Conservation (phyloP, 2,888 invertebrate genomes). For the Drosophila anceps region DNA sequence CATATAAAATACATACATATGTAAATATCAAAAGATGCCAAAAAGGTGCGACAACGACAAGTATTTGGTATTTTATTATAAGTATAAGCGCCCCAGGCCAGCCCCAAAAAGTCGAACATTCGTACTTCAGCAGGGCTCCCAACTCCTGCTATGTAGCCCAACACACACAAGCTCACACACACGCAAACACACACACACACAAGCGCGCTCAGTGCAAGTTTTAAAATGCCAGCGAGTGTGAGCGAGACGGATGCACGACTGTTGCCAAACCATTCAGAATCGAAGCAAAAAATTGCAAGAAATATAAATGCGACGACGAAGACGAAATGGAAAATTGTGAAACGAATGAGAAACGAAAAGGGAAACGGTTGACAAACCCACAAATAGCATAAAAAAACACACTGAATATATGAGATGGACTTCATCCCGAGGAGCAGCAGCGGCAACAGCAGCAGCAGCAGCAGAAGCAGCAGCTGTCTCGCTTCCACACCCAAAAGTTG, state of each 20-base stretch:
- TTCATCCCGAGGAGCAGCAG: constrained; percentile 43
- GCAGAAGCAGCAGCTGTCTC: constrained; percentile 55
- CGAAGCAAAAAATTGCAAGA: constrained; percentile 62
- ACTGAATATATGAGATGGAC: constrained; percentile 50
- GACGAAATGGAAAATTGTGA: constrained; percentile 63
- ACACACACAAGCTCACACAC: constrained; percentile 13
- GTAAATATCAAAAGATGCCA: constrained; percentile 55
- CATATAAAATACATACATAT: constrained; percentile 26
- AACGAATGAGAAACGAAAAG: constrained; percentile 69
- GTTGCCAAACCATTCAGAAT: constrained; percentile 65
- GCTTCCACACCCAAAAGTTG: constrained; percentile 58
- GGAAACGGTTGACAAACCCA: constrained; percentile 76
- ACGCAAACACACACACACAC: constrained; percentile 1
- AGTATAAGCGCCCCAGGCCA: constrained; percentile 73
- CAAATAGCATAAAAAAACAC: constrained; percentile 64
- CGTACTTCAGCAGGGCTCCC: constrained; percentile 34
- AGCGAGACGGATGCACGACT: constrained; percentile 28
- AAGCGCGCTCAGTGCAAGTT: constrained; percentile 36
- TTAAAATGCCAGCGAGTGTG: constrained; percentile 40
- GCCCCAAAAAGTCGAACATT: constrained; percentile 62
- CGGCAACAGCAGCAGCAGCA: constrained; percentile 46
- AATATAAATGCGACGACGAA: constrained; percentile 70
- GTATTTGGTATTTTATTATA: constrained; percentile 75
- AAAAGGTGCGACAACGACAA: constrained; percentile 76
- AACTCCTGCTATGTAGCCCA: constrained; percentile 11